Evolutionary conservation across 2,888 invertebrate species (phyloP).

Genomic region (Lissonota sp.): DNA sequence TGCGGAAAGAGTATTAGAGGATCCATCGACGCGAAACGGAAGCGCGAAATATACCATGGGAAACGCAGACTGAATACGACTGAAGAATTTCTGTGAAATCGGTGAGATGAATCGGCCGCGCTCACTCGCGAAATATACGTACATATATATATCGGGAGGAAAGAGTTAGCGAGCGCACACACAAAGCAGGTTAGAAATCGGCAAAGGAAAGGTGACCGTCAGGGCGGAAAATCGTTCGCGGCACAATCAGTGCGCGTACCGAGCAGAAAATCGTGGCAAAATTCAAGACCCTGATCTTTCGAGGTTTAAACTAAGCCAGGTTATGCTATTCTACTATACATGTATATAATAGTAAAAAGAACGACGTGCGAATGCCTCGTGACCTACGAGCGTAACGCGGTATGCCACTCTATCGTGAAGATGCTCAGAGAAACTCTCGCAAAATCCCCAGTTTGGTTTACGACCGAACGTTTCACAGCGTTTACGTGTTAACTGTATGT

Average conservation of each 20-base stretch:
- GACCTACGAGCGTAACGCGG: conserved; percentile 81
- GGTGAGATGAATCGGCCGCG: conserved; percentile 61
- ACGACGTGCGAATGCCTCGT: conserved; percentile 79
- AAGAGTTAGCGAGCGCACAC: conserved; percentile 3
- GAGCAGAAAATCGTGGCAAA: conserved; percentile 78
- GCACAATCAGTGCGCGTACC: conserved; percentile 78
- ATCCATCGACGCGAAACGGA: conserved; percentile 57
- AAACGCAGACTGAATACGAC: conserved; percentile 68
- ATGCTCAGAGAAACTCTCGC: conserved; percentile 53
- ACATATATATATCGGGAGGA: no score
- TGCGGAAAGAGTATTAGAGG: conserved; percentile 38
- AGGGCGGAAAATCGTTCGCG: conserved; percentile 79
- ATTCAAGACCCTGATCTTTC: conserved; percentile 65
- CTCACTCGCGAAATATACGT: no score
- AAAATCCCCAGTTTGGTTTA: conserved; percentile 54
- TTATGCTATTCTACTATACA: conserved; percentile 3
- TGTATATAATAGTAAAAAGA: conserved; percentile 43
- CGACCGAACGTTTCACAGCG: conserved; percentile 61
- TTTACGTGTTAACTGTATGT: conserved; percentile 49
- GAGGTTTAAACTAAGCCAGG: conserved; percentile 26
- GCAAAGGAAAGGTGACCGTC: conserved; percentile 68
- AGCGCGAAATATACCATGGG: conserved; percentile 63
- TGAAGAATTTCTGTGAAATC: conserved; percentile 57
- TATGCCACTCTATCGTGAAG: conserved; percentile 74
- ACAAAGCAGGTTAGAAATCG: conserved; percentile 51